Percentiles rank a stretch among this genome's conserved stretches.
phyloP scores from a whole-genome alignment of 2,113 vertebrate genomes.

The Gasterosteus aculeatus region DNA sequence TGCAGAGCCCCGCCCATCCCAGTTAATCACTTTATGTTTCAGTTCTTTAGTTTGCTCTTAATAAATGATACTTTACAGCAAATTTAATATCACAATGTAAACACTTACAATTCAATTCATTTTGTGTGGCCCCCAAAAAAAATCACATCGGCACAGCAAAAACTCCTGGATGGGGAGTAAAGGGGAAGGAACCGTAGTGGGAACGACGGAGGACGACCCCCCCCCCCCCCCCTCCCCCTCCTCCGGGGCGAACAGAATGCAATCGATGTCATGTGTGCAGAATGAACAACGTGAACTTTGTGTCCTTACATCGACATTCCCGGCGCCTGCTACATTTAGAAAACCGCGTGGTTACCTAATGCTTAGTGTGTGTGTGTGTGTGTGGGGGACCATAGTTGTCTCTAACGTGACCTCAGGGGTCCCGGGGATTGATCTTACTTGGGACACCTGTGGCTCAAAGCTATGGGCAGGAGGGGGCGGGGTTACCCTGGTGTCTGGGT shows the following conservation, averaged over 20 bases:
- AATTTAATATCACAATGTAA: background rate
- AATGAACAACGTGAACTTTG: background rate
- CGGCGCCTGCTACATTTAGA: constrained; percentile 78
- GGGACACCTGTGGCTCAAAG: constrained; percentile 51
- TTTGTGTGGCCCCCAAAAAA: too few relatives aligned
- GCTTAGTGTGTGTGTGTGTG: constrained; percentile 48
- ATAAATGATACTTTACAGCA: background rate
- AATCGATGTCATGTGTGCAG: too few relatives aligned
- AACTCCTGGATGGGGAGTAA: too few relatives aligned
- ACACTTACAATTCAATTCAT: background rate
- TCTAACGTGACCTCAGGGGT: constrained; percentile 1
- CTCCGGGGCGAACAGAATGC: too few relatives aligned
- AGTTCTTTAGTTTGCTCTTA: background rate
- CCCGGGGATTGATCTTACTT: constrained; percentile 27
- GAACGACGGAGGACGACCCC: too few relatives aligned
- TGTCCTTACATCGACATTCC: constrained; percentile 78
- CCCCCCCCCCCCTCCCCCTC: too few relatives aligned
- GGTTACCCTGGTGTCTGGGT: constrained; percentile 1
- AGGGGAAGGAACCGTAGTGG: too few relatives aligned
- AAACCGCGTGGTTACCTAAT: constrained; percentile 75
- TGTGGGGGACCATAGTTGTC: constrained; percentile 30
- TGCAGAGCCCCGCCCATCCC: constrained; percentile 4
- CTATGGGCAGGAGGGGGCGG: background rate
- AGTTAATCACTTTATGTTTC: constrained; percentile 35
- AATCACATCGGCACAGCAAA: too few relatives aligned